Conservation (phyloP, 2,888 invertebrate genomes). For the Andrena marginata region DNA sequence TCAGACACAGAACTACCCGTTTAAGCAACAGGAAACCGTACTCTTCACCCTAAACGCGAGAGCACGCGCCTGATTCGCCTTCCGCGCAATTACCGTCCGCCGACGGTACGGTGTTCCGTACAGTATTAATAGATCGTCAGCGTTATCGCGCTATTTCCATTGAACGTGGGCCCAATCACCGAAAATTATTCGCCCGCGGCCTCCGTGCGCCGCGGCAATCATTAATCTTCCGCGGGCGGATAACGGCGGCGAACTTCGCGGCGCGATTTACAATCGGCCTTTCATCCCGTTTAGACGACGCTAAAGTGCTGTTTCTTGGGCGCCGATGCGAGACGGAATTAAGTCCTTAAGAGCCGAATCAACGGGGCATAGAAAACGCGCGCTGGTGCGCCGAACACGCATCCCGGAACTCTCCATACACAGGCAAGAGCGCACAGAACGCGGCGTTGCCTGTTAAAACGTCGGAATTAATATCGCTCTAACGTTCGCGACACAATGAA, state of each 20-base stretch:
- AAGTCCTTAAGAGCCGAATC: constrained; percentile 68
- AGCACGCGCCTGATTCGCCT: constrained; percentile 29
- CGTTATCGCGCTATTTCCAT: constrained; percentile 43
- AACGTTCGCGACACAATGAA: constrained; percentile 70
- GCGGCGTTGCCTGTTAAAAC: constrained; percentile 47
- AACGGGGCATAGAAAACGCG: constrained; percentile 55
- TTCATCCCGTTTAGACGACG: constrained; percentile 48
- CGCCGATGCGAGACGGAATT: constrained; percentile 65
- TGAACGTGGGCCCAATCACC: constrained; percentile 44
- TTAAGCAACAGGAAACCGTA: too few relatives aligned
- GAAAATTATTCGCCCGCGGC: constrained; percentile 44
- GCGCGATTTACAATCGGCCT: constrained; percentile 60
- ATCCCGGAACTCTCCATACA: constrained; percentile 2
- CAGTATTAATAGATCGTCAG: constrained; percentile 51
- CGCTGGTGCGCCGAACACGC: constrained; percentile 12
- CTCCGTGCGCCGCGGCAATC: constrained; percentile 24
- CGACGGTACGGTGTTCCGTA: constrained; percentile 18
- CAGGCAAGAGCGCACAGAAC: constrained; percentile 19
- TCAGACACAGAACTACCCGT: too few relatives aligned
- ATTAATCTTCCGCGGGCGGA: constrained; percentile 53
- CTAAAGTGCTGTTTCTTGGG: constrained; percentile 49
- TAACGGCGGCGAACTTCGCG: constrained; percentile 33
- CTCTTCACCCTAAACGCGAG: not conserved
- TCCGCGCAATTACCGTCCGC: constrained; percentile 29
- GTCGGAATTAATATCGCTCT: constrained; percentile 71